Conservation (phyloP, 2,888 invertebrate species). For the Globia sparganii region DNA sequence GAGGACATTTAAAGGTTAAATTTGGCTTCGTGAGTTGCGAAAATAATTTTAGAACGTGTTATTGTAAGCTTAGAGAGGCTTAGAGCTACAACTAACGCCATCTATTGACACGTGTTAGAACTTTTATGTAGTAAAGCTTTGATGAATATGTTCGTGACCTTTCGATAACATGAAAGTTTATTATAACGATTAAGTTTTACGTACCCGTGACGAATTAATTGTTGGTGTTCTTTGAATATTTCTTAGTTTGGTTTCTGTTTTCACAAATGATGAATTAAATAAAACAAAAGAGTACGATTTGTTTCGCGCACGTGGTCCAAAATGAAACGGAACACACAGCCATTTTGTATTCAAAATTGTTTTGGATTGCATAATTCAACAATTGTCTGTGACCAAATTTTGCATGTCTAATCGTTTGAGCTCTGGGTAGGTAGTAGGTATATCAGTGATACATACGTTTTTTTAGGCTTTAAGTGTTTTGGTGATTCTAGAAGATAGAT, state of each 20-base stretch:
- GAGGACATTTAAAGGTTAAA: constrained; percentile 44
- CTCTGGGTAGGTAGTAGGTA: constrained; percentile 11
- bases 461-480: not conserved
- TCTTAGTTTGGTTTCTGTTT: not conserved
- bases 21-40: constrained; percentile 11
- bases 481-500: not conserved
- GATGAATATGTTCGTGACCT: constrained; percentile 21
- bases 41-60: constrained; percentile 13
- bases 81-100: constrained; percentile 52
- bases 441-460: constrained; percentile 3
- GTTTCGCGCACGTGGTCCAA: constrained; percentile 34
- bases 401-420: constrained; percentile 19
- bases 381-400: constrained; percentile 32
- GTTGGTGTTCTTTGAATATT: constrained; percentile 12
- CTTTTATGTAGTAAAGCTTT: constrained; percentile 40
- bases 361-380: constrained; percentile 29
- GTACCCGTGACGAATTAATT: constrained; percentile 19
- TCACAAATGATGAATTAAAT: not conserved
- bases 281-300: constrained; percentile 27
- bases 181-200: constrained; percentile 2
- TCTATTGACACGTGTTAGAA: constrained; percentile 46
- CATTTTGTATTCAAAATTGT: constrained; percentile 37
- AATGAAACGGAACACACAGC: not conserved
- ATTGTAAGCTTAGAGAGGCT: constrained; percentile 19
- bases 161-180: constrained; percentile 35